These are phyloP conservation scores for Mormyrus iriodes DNA, from an alignment of 2,113 vertebrate species.

Conservation along the genomic window DNA sequence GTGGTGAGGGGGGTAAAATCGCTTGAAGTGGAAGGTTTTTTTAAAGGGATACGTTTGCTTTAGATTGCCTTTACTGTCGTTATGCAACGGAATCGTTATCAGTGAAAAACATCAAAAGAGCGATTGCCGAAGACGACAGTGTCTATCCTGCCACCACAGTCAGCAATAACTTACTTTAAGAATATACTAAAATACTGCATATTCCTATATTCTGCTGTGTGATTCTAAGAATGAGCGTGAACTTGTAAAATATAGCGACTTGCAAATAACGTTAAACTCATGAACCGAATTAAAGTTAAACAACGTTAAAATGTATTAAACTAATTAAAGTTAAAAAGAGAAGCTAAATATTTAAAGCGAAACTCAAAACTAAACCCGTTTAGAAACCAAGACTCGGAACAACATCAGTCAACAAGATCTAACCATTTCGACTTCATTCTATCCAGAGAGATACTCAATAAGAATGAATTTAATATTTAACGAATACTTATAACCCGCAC, in stretches of 20 bases:
- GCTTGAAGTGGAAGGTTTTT: constrained; percentile 4
- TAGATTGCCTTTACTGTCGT: neutral
- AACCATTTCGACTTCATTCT: neutral
- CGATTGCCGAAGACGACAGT: neutral
- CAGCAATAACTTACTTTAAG: neutral
- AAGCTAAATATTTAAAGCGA: constrained; percentile 6
- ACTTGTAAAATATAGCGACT: neutral
- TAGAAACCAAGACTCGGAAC: constrained; percentile 3
- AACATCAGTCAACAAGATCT: neutral
- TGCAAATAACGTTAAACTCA: neutral
- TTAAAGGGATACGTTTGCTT: neutral
- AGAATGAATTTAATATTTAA: neutral
- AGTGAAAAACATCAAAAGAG: neutral
- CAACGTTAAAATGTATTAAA: neutral
- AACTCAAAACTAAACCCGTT: neutral
- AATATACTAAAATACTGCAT: neutral
- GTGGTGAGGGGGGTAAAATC: neutral
- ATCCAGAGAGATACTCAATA: neutral
- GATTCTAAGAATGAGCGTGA: neutral
- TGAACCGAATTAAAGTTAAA: neutral
- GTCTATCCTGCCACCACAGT: neutral
- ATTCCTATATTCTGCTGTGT: neutral
- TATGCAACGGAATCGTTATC: constrained; percentile 14
- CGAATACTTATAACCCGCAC: neutral
- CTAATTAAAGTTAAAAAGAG: constrained; percentile 4